Evolutionary conservation across 2,888 invertebrate species (phyloP), one percentile per base, ranked within the genome.

Genomic region (Cosmopolites sordidus): DNA sequence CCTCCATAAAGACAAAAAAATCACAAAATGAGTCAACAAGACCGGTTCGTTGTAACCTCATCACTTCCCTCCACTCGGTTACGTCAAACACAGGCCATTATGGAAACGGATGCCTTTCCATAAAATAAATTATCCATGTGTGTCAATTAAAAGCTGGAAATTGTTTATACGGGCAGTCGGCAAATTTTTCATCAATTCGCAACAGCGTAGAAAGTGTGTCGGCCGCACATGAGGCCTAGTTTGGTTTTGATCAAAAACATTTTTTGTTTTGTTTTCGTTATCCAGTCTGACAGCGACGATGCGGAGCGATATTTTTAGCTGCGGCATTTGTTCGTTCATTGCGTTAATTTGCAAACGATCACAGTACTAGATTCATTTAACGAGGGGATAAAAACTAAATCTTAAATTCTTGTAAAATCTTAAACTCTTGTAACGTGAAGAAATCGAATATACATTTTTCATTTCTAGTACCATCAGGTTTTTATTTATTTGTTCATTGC

Each of bases 191-290:
- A n/a, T 37, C 14, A n/a, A n/a, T n/a, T 37, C 4, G 6, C 12
- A 5, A 3, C 12, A 4, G 14, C 6, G 6, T 37, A 14, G 6
- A 29, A 29, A 37, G 14, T 14, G 37, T 37, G 37, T 37, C 37
- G 14, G 37, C 11, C 4, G 6, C 37, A 37, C 11, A 39, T 47
- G 12, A 39, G 48, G 37, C 22, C 46, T 54, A 57, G 53, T 57
- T 49, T 54, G 53, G 49, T 54, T 54, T 48, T 47, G 43, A 40
- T 14, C 12, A 37, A 5, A 8, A 5, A 12, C 37, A n/a, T 47
- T 14, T 41, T 48, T 57, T 50, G 29, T 51, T 43, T 8, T 22
- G 4, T 8, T 22, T 3, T 22, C 8, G 8, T 22, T 22, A 3
- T 8, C 22, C 22, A 8, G 4, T 5, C 22, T 22, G 22, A 22